Evolutionary conservation across 1,140 invertebrate species (phyloP), one percentile per base, ranked within the genome.

Genomic region (Anthonomus grandis): DNA sequence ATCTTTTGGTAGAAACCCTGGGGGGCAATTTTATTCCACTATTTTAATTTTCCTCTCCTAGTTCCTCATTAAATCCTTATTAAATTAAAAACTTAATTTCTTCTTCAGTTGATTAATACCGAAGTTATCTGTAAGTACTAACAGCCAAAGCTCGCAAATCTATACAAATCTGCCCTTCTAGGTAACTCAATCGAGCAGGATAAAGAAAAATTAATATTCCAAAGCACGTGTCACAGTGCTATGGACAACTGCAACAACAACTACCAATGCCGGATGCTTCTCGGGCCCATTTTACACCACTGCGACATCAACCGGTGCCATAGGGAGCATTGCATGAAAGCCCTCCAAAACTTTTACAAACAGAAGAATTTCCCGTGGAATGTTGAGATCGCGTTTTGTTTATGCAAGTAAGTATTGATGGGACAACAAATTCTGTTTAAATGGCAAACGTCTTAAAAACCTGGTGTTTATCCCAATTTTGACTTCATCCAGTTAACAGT

Each of bases 351-450:
- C 44, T 93, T 94, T 74, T 93, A 93, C 74, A 81, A 87, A 65
- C 85, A 84, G 58, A 84, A 86, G 4, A 83, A 84, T 44, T 83
- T 87, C 50, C 83, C 84, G 57, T 87, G 89, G 80, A 90, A 87
- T 64, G 81, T 91, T 51, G 90, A 93, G 70, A 89, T 93, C 62
- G 91, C 90, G 56, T 93, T 93, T 76, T 94, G 91, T 73, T 79
- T 93, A 38, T 94, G 91, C 90, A 93, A 87, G 91, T 94, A 76
- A 34, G 68, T 60, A 51, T 45, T 45, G 31, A 17, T 23, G 10
- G 42, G 42, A 21, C 12, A n/a, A n/a, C n/a, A n/a, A n/a, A n/a
- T n/a, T n/a, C n/a, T n/a, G n/a, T n/a, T n/a, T n/a, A n/a, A n/a
- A n/a, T n/a, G n/a, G n/a, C n/a, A n/a, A n/a, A n/a, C n/a, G n/a